phyloP scores from a whole-genome alignment of 2,888 invertebrate genomes.

The Conchocele bisecta region DNA sequence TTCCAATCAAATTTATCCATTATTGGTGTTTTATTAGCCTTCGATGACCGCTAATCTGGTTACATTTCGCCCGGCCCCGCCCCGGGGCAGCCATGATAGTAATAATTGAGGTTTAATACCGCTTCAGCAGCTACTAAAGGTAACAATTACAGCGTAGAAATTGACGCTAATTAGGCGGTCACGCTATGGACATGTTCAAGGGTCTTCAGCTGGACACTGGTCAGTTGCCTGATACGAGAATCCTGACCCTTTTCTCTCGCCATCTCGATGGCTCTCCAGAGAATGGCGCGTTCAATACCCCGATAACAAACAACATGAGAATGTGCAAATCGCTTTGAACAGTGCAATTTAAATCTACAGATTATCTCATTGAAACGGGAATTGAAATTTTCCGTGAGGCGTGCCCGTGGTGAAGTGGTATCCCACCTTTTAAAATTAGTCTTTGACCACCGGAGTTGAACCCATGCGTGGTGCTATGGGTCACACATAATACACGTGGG shows the following conservation, averaged over 20 bases:
- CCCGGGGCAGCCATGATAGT: slow-evolving; percentile 45
- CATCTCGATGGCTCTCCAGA: too few relatives aligned
- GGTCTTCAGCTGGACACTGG: slow-evolving; percentile 36
- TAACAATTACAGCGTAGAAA: slow-evolving; percentile 47
- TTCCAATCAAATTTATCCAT: slow-evolving; percentile 48
- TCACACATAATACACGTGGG: too few relatives aligned
- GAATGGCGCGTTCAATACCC: too few relatives aligned
- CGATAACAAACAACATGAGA: too few relatives aligned
- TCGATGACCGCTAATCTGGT: slow-evolving; percentile 10
- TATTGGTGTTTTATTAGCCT: slow-evolving; percentile 36
- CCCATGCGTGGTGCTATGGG: too few relatives aligned
- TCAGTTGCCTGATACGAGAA: too few relatives aligned
- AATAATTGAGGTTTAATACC: slow-evolving; percentile 58
- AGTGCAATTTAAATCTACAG: slow-evolving; percentile 3
- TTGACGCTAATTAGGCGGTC: slow-evolving; percentile 56
- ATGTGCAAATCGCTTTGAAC: slow-evolving; percentile 20
- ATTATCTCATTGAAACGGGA: not conserved
- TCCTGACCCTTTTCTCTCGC: too few relatives aligned
- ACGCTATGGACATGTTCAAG: slow-evolving; percentile 43
- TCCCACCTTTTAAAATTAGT: not conserved
- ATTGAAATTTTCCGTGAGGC: slow-evolving; percentile 10
- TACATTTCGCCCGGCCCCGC: slow-evolving; percentile 41
- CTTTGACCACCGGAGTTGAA: slow-evolving; percentile 2
- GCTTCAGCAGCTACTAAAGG: slow-evolving; percentile 46
- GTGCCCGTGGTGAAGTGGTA: not conserved